Evolutionary conservation across 2,888 invertebrate species (phyloP).

Genomic region (Scaptomyza flava): DNA sequence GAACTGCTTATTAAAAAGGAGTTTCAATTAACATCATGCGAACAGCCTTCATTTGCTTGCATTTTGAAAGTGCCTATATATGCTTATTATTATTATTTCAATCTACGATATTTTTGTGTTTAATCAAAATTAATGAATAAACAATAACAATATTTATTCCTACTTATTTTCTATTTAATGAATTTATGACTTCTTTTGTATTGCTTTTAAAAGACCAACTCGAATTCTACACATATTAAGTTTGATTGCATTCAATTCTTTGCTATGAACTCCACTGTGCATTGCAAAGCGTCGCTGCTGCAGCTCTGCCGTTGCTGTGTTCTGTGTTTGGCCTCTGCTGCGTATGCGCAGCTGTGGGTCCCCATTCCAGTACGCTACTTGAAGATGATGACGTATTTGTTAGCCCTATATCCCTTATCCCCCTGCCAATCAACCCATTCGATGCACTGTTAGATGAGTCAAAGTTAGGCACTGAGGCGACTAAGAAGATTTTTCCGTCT

Average conservation of each 20-base stretch:
- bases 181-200: background rate
- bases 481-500: slow-evolving; percentile 52
- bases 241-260: background rate
- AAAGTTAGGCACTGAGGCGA: slow-evolving; percentile 38
- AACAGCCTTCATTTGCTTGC: too few species aligned
- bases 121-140: too few species aligned
- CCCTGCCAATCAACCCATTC: background rate
- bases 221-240: background rate
- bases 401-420: background rate
- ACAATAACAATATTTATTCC: too few species aligned
- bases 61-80: too few species aligned
- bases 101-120: too few species aligned
- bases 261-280: slow-evolving; percentile 31
- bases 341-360: slow-evolving; percentile 63
- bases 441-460: slow-evolving; percentile 39
- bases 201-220: background rate
- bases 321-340: slow-evolving; percentile 43
- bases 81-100: too few species aligned
- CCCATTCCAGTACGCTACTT: slow-evolving; percentile 18
- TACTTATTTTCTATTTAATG: too few species aligned
- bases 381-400: slow-evolving; percentile 62
- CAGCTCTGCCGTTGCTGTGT: slow-evolving; percentile 30
- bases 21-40: too few species aligned
- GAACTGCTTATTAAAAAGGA: too few species aligned
- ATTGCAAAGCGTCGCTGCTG: slow-evolving; percentile 31